Evolutionary conservation across 2,797 vertebrate species (phyloP).

Genomic region (Falco columbarius): DNA sequence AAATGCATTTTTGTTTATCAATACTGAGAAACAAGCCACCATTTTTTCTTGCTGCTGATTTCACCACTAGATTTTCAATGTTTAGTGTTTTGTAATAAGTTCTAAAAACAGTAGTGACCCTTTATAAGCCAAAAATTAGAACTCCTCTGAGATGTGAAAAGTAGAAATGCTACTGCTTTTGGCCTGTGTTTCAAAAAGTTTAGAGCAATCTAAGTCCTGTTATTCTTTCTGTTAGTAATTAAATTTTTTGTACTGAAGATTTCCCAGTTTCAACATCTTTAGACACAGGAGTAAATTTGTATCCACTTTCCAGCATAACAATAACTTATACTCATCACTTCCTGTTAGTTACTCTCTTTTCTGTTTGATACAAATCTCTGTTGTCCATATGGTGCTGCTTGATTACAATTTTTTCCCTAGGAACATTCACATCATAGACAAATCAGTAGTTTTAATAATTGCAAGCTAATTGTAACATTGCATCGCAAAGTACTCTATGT

Average conservation of each 20-base stretch:
- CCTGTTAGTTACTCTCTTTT: background rate
- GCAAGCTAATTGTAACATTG: background rate
- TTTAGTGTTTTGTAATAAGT: background rate
- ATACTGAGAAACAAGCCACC: background rate
- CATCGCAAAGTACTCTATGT: background rate
- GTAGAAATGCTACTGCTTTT: background rate
- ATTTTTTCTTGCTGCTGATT: background rate
- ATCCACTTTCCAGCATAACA: background rate
- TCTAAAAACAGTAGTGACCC: background rate
- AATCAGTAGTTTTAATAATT: background rate
- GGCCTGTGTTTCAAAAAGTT: background rate
- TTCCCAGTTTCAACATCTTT: background rate
- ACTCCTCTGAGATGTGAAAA: background rate
- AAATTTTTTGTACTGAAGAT: background rate
- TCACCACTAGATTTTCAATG: background rate
- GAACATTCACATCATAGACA: background rate
- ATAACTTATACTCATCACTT: background rate
- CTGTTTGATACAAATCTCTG: background rate
- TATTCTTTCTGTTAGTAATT: background rate
- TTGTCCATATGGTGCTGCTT: background rate
- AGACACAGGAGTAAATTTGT: background rate
- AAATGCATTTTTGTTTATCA: conserved; percentile 26
- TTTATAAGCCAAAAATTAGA: background rate
- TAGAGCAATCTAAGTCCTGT: background rate
- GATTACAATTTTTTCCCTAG: background rate